Evolutionary conservation across 2,797 vertebrate species (phyloP).

Genomic region (Poecilia picta): DNA sequence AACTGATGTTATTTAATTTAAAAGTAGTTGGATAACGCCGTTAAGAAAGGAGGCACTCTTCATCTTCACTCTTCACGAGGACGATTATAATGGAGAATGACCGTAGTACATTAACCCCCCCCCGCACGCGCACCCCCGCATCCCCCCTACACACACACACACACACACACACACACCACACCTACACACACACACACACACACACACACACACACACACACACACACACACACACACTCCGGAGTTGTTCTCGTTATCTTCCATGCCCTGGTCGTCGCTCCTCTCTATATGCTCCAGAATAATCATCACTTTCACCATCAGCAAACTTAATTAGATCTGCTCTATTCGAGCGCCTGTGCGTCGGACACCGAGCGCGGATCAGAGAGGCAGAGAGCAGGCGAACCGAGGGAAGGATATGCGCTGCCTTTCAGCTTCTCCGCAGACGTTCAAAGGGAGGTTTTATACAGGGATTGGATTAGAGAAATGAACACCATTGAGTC

Average conservation of each 20-base stretch:
- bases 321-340: constrained; percentile 75
- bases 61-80: constrained; percentile 17
- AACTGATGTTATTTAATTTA: constrained; percentile 19
- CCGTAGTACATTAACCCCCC: constrained; percentile 24
- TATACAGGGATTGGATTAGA: constrained; percentile 77
- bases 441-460: constrained; percentile 73
- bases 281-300: constrained; percentile 52
- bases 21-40: constrained; percentile 30
- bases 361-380: constrained; percentile 66
- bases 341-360: constrained; percentile 45
- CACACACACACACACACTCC: constrained; percentile 3
- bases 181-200: background rate
- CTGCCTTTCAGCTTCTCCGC: constrained; percentile 67
- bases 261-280: constrained; percentile 38
- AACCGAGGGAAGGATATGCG: constrained; percentile 44
- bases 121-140: background rate
- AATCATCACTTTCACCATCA: constrained; percentile 71
- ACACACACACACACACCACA: no score
- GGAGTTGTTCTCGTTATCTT: constrained; percentile 58
- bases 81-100: constrained; percentile 24
- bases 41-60: constrained; percentile 34
- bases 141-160: background rate
- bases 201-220: no score
- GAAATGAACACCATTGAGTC: constrained; percentile 76
- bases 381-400: constrained; percentile 58